Conservation (phyloP, 2,888 invertebrate genomes). For the Clostera curtula region DNA sequence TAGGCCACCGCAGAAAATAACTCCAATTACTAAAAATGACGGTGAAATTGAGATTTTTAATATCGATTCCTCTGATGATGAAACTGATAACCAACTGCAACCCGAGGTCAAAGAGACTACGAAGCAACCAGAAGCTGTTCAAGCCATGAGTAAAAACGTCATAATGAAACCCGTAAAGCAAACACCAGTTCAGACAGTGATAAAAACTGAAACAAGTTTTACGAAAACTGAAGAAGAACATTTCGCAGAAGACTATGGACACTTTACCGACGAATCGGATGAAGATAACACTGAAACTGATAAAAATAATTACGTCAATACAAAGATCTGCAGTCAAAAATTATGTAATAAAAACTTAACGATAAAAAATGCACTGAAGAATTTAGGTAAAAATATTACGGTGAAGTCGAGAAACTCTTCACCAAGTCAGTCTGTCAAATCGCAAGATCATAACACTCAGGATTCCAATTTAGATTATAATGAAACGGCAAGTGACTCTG, state of each 20-base stretch:
- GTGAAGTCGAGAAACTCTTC: slow-evolving; percentile 47
- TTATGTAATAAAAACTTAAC: slow-evolving; percentile 14
- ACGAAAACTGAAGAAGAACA: slow-evolving; percentile 13
- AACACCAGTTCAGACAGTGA: slow-evolving; percentile 7
- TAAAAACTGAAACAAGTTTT: slow-evolving; percentile 14
- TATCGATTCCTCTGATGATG: slow-evolving; percentile 63
- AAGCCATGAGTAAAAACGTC: slow-evolving; percentile 43
- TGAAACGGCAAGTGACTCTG: slow-evolving; percentile 31
- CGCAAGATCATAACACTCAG: slow-evolving; percentile 23
- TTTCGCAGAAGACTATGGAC: slow-evolving; percentile 12
- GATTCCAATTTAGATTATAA: slow-evolving; percentile 20
- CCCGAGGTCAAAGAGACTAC: slow-evolving; percentile 9
- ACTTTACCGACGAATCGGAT: slow-evolving; percentile 15
- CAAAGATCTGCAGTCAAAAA: slow-evolving; percentile 17
- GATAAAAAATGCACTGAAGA: slow-evolving; percentile 44
- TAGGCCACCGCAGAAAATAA: background rate
- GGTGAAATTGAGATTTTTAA: slow-evolving; percentile 55
- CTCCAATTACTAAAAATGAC: slow-evolving; percentile 18
- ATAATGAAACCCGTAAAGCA: slow-evolving; percentile 37
- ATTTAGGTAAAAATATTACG: slow-evolving; percentile 50
- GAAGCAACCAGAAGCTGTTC: slow-evolving; percentile 27
- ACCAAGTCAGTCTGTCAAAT: slow-evolving; percentile 22
- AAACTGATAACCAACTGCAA: slow-evolving; percentile 18
- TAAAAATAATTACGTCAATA: background rate
- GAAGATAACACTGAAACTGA: slow-evolving; percentile 9